Evolutionary conservation across 2,888 invertebrate species (phyloP), one percentile per base, ranked within the genome.

Genomic region (Melanchra persicariae): DNA sequence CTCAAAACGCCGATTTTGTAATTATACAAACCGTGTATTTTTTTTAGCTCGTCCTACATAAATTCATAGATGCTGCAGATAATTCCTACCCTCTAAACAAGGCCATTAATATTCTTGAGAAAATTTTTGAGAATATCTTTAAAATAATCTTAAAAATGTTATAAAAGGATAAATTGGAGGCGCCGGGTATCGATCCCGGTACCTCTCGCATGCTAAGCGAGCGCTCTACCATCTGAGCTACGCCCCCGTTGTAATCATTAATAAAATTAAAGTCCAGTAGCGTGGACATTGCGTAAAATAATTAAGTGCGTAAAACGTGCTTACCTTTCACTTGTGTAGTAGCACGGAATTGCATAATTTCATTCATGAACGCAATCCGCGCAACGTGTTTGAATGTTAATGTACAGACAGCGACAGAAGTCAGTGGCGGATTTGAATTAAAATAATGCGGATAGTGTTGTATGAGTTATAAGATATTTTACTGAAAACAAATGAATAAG

Each of bases 181-280:
- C 77, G 73, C 96, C 95, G 96, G 96, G 96, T 95, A 96, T 95
- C 96, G 96, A 96, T 95, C 95, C 96, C 95, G 95, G 96, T 96
- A 96, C 96, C 95, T 96, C 96, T 95, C 95, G 92, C 96, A 96
- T 96, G 95, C 96, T 96, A 96, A 96, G 96, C 95, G 96, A 96
- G 96, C 96, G 95, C 96, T 96, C 96, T 96, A 96, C 96, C 96
- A 96, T 96, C 95, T 96, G 96, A 96, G 96, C 96, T 95, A 95
- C 95, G 94, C 94, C 95, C 94, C 94, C 95, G 55, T 43, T 83
- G 51, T 4, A 0, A n/a, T 1, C 0, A 0, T 1, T 0, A 15
- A 22, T 12, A 3, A 80, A 85, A 57, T 34, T 54, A 49, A 40
- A 30, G 22, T 70, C 0, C 51, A 69, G 0, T 66, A 68, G 59